Base-by-base conservation (phyloP, 1,140 invertebrate species). In the Anthonomus grandis region DNA sequence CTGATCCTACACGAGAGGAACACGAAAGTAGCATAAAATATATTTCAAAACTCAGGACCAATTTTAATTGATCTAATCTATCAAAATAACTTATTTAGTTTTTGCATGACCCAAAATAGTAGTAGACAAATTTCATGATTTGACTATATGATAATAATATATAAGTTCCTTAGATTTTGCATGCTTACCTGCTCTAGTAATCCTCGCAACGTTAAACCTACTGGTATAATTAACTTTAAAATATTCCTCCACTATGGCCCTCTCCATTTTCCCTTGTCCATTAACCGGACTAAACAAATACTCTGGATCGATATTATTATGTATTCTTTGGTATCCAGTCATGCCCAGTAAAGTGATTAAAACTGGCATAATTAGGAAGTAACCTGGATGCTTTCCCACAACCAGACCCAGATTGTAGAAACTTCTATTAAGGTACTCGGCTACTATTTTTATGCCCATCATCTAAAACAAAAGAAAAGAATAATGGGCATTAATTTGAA, bases 301-400 rank as follows among this genome's bases (percentile, higher is more conserved):
- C 71, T 94, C 92, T 1, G 91, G 91, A 75, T 95, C 91, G 72
- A 93, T 92, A 77, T 93, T 89, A 75, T 92, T 93, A 60, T 87
- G 75, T 42, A 94, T 83, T 67, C 82, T 81, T 74, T 94, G 91
- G 68, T 88, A 89, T 47, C 93, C 93, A 15, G 91, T 93, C 67
- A 90, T 82, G 67, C 90, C 90, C 31, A 94, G 79, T 34, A 86
- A 73, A 0, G 89, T 85, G 17, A 95, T 70, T 18, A 95, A 78
- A 15, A 94, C 71, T 4, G 92, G 93, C 24, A 95, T 79, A 58
- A 95, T 86, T 21, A 95, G 81, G 78, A 93, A 95, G 74, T 94
- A 94, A 31, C 89, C 89, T 2, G 91, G 91, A 75, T 87, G 81
- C 52, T 78, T 79, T 46, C 89, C 91, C 34, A 95, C 90, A n/a